phyloP scores from a whole-genome alignment of 1,140 invertebrate species.

The Macrotrachela quadricornifera region DNA sequence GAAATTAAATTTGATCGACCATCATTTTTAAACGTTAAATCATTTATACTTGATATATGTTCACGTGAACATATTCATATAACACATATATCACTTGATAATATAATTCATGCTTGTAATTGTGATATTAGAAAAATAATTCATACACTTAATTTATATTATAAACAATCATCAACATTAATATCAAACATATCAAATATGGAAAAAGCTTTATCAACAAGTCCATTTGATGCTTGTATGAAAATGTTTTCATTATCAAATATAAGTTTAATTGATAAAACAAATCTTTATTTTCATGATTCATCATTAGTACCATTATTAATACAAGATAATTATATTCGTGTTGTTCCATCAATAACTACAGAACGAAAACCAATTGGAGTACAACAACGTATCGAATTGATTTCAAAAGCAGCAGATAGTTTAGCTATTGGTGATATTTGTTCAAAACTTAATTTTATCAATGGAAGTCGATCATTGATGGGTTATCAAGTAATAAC shows the following conservation, averaged over 20 bases:
- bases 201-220: slow-evolving; percentile 17
- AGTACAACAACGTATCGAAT: too few relatives aligned
- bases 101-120: not conserved
- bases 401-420: too few relatives aligned
- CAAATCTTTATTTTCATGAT: slow-evolving; percentile 82
- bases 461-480: too few relatives aligned
- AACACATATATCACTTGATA: not conserved
- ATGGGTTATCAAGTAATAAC: too few relatives aligned
- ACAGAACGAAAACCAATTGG: too few relatives aligned
- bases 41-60: not conserved
- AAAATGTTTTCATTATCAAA: slow-evolving; percentile 51
- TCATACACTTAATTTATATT: not conserved
- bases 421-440: too few relatives aligned
- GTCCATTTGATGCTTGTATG: slow-evolving; percentile 73
- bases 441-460: too few relatives aligned
- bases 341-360: not conserved
- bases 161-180: not conserved
- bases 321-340: slow-evolving; percentile 86
- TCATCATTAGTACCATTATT: slow-evolving; percentile 80
- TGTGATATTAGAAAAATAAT: not conserved
- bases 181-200: not conserved
- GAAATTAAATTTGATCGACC: slow-evolving; percentile 68
- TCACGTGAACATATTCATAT: not conserved
- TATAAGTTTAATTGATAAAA: slow-evolving; percentile 44
- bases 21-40: slow-evolving; percentile 54